Percentiles rank a stretch among this genome's conserved stretches.
phyloP scores from a whole-genome alignment of 2,113 vertebrate genomes.

The Daphoenositta chrysoptera region DNA sequence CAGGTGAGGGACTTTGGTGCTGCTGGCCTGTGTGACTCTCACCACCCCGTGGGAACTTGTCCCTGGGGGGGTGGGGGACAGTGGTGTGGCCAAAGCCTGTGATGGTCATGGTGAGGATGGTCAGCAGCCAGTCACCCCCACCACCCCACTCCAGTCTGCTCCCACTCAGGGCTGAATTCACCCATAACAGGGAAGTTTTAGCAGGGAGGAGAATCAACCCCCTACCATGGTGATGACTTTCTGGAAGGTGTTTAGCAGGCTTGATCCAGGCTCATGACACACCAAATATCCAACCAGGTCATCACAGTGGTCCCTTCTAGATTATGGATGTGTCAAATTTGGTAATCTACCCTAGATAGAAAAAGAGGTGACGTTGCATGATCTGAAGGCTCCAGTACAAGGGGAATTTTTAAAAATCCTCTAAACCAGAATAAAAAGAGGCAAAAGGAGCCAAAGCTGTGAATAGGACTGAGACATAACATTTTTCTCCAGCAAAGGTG shows the following conservation, averaged over 20 bases:
- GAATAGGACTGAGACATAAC: accelerated
- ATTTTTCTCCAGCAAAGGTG: neutral
- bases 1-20: neutral
- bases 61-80: neutral
- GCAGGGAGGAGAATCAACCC: neutral
- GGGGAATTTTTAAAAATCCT: neutral
- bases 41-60: accelerated
- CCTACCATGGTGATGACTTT: neutral
- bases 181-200: neutral
- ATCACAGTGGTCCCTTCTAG: neutral
- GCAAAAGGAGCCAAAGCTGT: neutral
- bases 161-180: neutral
- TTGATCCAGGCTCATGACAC: neutral
- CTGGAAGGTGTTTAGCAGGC: neutral
- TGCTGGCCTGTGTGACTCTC: neutral
- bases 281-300: neutral
- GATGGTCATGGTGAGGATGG: neutral
- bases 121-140: neutral
- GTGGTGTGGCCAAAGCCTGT: neutral
- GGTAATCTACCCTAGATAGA: neutral
- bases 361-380: neutral
- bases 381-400: neutral
- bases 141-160: neutral
- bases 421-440: neutral
- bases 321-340: neutral